Evolutionary conservation across 2,797 vertebrate species (phyloP), one percentile per base, ranked within the genome.

Genomic region (Oreochromis grahami): DNA sequence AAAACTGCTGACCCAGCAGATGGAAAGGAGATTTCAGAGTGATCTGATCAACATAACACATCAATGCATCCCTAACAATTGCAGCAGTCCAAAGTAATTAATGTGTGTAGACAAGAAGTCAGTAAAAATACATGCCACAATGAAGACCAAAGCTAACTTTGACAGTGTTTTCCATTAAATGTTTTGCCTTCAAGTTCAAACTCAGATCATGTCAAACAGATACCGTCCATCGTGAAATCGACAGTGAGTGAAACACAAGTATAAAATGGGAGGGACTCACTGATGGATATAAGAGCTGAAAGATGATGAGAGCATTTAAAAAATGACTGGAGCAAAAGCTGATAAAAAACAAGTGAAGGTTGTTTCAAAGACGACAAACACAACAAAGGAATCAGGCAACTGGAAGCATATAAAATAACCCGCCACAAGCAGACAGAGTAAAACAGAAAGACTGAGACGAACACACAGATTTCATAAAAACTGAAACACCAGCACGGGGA

Each of bases 51-150:
- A 36, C 4, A 0, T 36, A 63, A 5, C 32, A 63, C 19, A 63
- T 63, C 4, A 13, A n/a, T 63, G 34, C 32, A 63, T 21, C 34
- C 32, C 58, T 21, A 63, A 63, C 15, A 63, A 65, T 38, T 68
- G 8, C 36, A 43, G 21, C 38, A 15, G 63, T 68, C 38, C 21
- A 43, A 43, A 24, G 8, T 43, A 17, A 17, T 26, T 26, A 45
- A 45, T 0, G 1, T 45, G 21, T 70, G 38, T 7, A 17, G 2
- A 43, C 13, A 43, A 45, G 0, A 70, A 26, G 34, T 17, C 21
- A 15, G 21, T 0, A 0, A 43, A 70, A 26, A 24, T 7, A 70
- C 5, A 21, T 14, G 13, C 21, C 21, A 26, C 8, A 15, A 26
- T 45, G 65, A 2, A 70, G 21, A 24, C 41, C 8, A 45, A 68